A percentile compares a stretch with the other conserved stretches of the same genome.
Evolutionary conservation across 2,888 invertebrate genomes (phyloP).

Genomic region (Drosophila conformis): DNA sequence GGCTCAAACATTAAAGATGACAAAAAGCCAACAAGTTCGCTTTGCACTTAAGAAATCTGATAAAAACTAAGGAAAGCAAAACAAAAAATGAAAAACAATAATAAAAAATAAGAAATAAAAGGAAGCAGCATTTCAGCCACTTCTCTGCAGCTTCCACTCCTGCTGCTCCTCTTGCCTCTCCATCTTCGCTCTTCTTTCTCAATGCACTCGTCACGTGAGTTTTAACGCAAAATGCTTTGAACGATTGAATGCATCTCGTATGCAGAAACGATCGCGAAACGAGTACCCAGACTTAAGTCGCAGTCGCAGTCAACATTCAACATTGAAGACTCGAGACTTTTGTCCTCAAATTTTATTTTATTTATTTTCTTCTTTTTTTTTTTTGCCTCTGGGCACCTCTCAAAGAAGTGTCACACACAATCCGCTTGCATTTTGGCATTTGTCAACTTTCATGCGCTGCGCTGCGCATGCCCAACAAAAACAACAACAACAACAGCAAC

Average conservation of each 20-base stretch:
- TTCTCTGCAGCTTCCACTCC: slow-evolving; percentile 1
- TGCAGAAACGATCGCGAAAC: slow-evolving; percentile 29
- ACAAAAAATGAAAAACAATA: neutral
- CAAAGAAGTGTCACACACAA: slow-evolving; percentile 73
- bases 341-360: slow-evolving; percentile 9
- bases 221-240: slow-evolving; percentile 77
- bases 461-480: slow-evolving; percentile 70
- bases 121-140: slow-evolving; percentile 31
- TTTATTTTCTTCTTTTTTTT: neutral
- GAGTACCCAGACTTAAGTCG: slow-evolving; percentile 38
- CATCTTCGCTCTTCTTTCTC: slow-evolving; percentile 23
- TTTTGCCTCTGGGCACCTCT: slow-evolving; percentile 44
- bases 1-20: slow-evolving; percentile 80
- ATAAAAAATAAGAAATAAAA: slow-evolving; percentile 13
- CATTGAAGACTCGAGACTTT: slow-evolving; percentile 21
- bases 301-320: slow-evolving; percentile 9
- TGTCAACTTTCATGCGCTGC: slow-evolving; percentile 77
- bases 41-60: slow-evolving; percentile 78
- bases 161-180: slow-evolving; percentile 1
- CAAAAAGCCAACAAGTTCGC: slow-evolving; percentile 82
- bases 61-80: slow-evolving; percentile 39
- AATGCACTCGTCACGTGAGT: slow-evolving; percentile 80
- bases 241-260: slow-evolving; percentile 74
- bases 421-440: slow-evolving; percentile 81
- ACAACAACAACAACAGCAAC: slow-evolving; percentile 20